Evolutionary conservation across 1,140 invertebrate species (phyloP).

Genomic region (Philotrypesis tridentata): DNA sequence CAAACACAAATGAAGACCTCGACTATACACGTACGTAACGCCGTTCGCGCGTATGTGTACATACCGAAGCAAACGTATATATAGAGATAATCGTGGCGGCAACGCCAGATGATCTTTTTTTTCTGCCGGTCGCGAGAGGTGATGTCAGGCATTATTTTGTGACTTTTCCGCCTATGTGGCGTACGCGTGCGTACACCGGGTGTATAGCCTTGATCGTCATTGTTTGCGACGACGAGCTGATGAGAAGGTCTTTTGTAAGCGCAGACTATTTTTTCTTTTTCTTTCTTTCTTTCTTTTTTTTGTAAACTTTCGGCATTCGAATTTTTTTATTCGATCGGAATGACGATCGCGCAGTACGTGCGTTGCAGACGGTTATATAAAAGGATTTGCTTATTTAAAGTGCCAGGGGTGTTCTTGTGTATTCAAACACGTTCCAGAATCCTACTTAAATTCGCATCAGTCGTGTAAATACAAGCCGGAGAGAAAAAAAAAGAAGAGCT

Average conservation of each 20-base stretch:
- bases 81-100: constrained; percentile 4
- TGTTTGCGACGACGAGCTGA: constrained; percentile 35
- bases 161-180: background rate
- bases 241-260: background rate
- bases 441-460: background rate
- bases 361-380: too few relatives aligned
- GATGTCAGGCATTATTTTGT: constrained; percentile 21
- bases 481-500: constrained; percentile 1
- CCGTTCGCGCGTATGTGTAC: background rate
- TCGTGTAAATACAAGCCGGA: background rate
- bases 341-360: too few relatives aligned
- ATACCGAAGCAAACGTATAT: background rate
- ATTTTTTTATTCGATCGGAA: too few relatives aligned
- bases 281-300: background rate
- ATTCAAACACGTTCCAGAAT: background rate
- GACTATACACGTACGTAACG: background rate
- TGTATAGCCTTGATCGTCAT: constrained; percentile 26
- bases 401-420: too few relatives aligned
- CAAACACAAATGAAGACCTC: constrained; percentile 1
- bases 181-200: background rate
- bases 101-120: background rate
- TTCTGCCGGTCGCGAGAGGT: background rate
- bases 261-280: background rate
- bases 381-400: too few relatives aligned
- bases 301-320: background rate